Evolutionary conservation across 2,888 invertebrate species (phyloP), one percentile per base, ranked within the genome.

Genomic region (Nemoura dubitans): DNA sequence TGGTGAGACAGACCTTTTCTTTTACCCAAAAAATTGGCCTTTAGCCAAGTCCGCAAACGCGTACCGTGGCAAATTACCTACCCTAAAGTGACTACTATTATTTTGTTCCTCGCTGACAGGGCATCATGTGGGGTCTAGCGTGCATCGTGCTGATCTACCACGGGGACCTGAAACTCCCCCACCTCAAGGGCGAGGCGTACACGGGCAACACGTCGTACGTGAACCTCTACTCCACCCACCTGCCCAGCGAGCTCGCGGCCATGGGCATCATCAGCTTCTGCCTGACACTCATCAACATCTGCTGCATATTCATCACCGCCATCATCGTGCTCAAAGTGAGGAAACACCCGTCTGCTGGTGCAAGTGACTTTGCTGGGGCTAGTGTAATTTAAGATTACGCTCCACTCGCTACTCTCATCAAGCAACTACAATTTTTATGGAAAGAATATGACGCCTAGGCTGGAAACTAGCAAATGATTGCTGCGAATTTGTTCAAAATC

Each of bases 301-400:
- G 95, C 90, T 96, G 97, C 91, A 97, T 97, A 90, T 96, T 96
- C 90, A 93, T 96, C 89, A 95, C 96, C 85, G 97, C 96, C 0
- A 94, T 96, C 89, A 93, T 96, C 88, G 95, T 97, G 88, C 92
- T 97, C 85, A 96, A 96, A 92, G 93, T 93, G 89, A 89, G 81
- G 10, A 3, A 1, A 36, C n/a, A n/a, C n/a, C n/a, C n/a, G n/a
- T n/a, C n/a, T 36, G 36, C 36, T 10, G 10, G 82, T 88, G 28
- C 21, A 42, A 26, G 7, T 76, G 10, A 36, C 10, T 10, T 36
- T 36, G 10, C 10, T 36, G 10, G 36, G 36, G 36, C 10, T 36
- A 10, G 3, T 3, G 36, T 36, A 36, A 36, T 36, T 6, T 36
- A 36, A 36, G n/a, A n/a, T n/a, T n/a, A n/a, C n/a, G n/a, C n/a